Conservation (phyloP, 2,113 vertebrate genomes). For the Cyphomyrus plagiostoma region DNA sequence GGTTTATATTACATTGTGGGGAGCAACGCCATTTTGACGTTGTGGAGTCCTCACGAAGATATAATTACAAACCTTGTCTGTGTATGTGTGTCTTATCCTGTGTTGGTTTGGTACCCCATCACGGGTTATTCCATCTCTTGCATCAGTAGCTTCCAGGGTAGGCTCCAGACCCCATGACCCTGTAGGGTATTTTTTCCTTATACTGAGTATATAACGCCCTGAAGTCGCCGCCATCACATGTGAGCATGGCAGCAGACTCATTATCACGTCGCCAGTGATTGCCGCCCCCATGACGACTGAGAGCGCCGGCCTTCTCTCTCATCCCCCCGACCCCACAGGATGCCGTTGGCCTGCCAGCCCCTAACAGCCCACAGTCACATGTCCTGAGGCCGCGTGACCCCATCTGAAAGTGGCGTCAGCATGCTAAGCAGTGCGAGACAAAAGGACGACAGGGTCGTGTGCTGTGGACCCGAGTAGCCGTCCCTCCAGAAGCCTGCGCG, state of each 20-base stretch:
- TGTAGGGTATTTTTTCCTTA: conserved; percentile 32
- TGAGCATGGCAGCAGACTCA: conserved; percentile 83
- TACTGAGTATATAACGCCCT: conserved; percentile 73
- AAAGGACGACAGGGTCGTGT: background rate
- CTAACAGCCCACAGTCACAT: background rate
- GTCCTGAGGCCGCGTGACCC: background rate
- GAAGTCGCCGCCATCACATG: conserved; percentile 72
- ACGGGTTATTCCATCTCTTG: background rate
- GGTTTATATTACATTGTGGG: too few species aligned
- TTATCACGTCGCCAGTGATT: conserved; percentile 75
- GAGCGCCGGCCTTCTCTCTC: conserved; percentile 70
- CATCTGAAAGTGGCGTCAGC: background rate
- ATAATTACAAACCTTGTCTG: too few species aligned
- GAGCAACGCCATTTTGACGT: too few species aligned
- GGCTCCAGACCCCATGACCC: background rate
- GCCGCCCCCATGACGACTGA: conserved; percentile 61
- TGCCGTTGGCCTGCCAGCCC: background rate
- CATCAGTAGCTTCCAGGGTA: background rate
- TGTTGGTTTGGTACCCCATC: background rate
- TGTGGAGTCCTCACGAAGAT: background rate
- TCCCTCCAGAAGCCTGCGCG: background rate
- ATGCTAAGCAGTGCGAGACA: background rate
- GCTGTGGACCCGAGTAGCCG: background rate
- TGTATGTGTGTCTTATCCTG: background rate
- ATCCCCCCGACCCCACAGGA: conserved; percentile 45